A percentile compares a stretch with the other conserved stretches of the same genome.
Evolutionary conservation across 2,888 invertebrate genomes (phyloP).

Genomic region (Resseliella maxima): DNA sequence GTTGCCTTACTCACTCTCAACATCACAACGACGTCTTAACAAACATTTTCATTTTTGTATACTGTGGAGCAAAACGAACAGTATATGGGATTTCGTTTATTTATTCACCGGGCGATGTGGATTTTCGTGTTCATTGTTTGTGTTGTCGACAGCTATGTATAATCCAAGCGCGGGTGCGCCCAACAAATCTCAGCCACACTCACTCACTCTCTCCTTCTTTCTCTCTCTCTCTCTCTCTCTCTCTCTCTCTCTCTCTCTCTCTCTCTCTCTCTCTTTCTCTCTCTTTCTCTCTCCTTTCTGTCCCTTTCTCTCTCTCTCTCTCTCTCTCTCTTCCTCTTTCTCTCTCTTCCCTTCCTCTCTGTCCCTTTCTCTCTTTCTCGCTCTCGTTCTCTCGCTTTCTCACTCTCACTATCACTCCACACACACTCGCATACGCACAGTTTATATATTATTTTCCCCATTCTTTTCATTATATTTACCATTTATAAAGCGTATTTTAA

Average conservation of each 20-base stretch:
- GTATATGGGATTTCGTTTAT: not conserved
- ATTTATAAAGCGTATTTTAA: constrained; percentile 12
- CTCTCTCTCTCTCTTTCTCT: too few species aligned
- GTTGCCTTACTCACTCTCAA: not conserved
- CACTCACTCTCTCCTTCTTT: too few species aligned
- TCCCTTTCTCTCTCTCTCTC: too few species aligned
- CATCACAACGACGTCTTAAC: not conserved
- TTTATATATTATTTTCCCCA: not conserved
- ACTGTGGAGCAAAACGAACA: not conserved
- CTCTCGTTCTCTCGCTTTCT: too few species aligned
- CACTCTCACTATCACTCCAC: too few species aligned
- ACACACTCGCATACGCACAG: too few species aligned
- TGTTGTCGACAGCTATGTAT: not conserved
- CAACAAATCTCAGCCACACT: not conserved
- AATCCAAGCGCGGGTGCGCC: not conserved
- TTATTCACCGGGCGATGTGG: not conserved
- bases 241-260: too few species aligned
- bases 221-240: too few species aligned
- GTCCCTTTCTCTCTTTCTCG: too few species aligned
- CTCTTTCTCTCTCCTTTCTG: too few species aligned
- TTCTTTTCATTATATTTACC: not conserved
- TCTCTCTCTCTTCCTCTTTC: too few species aligned
- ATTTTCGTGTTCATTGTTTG: not conserved
- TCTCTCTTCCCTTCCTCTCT: too few species aligned
- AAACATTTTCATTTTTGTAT: not conserved